Base-by-base conservation (phyloP, 1,140 invertebrate genomes). In the Macrobrachium rosenbergii region DNA sequence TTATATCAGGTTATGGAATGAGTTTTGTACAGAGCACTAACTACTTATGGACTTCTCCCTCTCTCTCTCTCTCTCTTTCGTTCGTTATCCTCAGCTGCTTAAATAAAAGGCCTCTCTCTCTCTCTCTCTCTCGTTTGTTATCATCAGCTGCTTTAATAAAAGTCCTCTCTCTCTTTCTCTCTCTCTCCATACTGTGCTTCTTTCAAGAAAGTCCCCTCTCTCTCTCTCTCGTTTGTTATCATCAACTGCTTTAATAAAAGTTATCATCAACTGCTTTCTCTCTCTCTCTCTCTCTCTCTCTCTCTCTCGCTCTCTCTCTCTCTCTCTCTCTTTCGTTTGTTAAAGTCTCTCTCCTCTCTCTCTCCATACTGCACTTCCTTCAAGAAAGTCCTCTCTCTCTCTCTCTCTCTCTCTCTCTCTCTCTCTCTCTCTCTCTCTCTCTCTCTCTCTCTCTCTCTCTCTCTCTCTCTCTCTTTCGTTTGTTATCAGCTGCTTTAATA, bases 251-350 rank as follows among this genome's bases (percentile, higher is more conserved):
- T n/a, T n/a, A n/a, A n/a, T n/a, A n/a, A n/a, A n/a, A n/a, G n/a
- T n/a, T n/a, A n/a, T n/a, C n/a, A n/a, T n/a, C n/a, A n/a, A n/a
- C n/a, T n/a, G n/a, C n/a, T n/a, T n/a, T n/a, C 77, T 81, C 79
- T 63, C 23, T 81, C 79, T 75, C 0, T 11, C 23, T 23, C 12
- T 62, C 14, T 62, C 59, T 63, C 79, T 60, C 77, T 81, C 79
- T 63, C 23, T 81, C 79, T 75, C 0, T 11, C 23, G 11, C 12
- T 62, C 14, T 63, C 60, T 62, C 78, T 63, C 58, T 77, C 21
- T 81, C 60, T 81, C 79, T 63, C 79, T 81, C 59, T 81, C 60
- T n/a, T n/a, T n/a, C n/a, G n/a, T n/a, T n/a, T n/a, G n/a, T n/a
- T n/a, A n/a, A n/a, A n/a, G n/a, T 81, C 60, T 81, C 79, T 63